phyloP scores from a whole-genome alignment of 1,140 invertebrate genomes.

The Neodiprion fabricii region DNA sequence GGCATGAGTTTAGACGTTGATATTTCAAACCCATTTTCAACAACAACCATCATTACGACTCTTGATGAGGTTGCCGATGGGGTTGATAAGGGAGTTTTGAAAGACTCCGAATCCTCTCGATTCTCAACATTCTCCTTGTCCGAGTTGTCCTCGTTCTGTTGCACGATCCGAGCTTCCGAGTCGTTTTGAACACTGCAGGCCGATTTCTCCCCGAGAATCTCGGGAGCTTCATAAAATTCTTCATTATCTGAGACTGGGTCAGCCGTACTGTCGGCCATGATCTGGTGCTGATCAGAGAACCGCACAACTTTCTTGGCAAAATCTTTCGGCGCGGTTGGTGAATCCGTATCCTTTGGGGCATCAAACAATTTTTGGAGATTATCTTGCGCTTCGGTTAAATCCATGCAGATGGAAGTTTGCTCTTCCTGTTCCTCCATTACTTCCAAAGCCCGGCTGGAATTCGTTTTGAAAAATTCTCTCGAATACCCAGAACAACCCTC shows the following conservation, averaged over 20 bases:
- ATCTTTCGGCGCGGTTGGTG: constrained; percentile 1
- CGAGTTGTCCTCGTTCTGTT: constrained; percentile 1
- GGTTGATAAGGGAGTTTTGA: not conserved
- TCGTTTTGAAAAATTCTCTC: not conserved
- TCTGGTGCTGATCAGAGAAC: constrained; percentile 27
- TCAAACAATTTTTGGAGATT: not conserved
- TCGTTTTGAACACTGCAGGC: constrained; percentile 11
- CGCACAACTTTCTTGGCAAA: constrained; percentile 16
- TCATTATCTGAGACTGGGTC: constrained; percentile 25
- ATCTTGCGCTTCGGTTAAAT: constrained; percentile 8
- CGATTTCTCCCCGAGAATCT: constrained; percentile 28
- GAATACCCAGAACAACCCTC: not conserved
- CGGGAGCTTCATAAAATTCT: constrained; percentile 38
- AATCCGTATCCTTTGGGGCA: not conserved
- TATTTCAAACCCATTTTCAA: constrained; percentile 36
- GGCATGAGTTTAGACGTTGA: constrained; percentile 37
- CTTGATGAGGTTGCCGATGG: constrained; percentile 25
- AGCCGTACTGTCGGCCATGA: not conserved
- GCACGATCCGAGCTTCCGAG: constrained; percentile 1
- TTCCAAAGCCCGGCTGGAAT: not conserved
- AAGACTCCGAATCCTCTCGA: not conserved
- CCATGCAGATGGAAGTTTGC: constrained; percentile 9
- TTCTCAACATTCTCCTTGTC: constrained; percentile 9
- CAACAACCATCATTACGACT: constrained; percentile 50
- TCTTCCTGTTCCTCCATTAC: constrained; percentile 6